These are phyloP conservation scores for Ectobius pallidus DNA, from an alignment of 2,888 invertebrate genomes.

Conservation along the genomic window DNA sequence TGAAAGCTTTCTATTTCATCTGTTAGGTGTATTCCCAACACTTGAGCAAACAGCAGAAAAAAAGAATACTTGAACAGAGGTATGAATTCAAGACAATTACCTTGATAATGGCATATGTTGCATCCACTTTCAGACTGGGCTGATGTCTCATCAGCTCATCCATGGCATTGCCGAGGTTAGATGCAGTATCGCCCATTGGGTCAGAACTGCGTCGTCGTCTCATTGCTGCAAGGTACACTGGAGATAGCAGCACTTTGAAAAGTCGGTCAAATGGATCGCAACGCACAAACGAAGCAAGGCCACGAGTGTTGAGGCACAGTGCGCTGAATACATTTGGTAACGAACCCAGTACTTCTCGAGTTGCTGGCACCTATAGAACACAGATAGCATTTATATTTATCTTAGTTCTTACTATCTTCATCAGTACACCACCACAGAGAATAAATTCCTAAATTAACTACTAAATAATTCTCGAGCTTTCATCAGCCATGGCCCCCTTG, in stretches of 20 bases:
- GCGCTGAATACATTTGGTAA: slow-evolving; percentile 88
- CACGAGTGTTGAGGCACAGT: slow-evolving; percentile 80
- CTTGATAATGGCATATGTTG: slow-evolving; percentile 80
- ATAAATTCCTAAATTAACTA: too few relatives aligned
- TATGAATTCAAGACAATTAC: slow-evolving; percentile 50
- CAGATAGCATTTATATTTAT: too few relatives aligned
- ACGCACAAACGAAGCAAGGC: slow-evolving; percentile 77
- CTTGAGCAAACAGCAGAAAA: too few relatives aligned
- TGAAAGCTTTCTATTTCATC: too few relatives aligned
- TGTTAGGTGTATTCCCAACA: too few relatives aligned
- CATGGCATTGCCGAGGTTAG: slow-evolving; percentile 85
- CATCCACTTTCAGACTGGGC: slow-evolving; percentile 77
- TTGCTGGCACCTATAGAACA: slow-evolving; percentile 70
- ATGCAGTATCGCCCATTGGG: slow-evolving; percentile 78
- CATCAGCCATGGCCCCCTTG: too few relatives aligned
- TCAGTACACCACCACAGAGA: too few relatives aligned
- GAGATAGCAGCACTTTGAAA: slow-evolving; percentile 79
- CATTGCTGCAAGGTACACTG: slow-evolving; percentile 86
- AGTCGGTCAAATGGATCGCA: slow-evolving; percentile 82
- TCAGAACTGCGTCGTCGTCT: slow-evolving; percentile 79
- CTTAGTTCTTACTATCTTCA: too few relatives aligned
- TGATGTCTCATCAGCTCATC: slow-evolving; percentile 90
- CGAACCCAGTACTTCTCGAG: slow-evolving; percentile 78
- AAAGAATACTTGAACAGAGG: too few relatives aligned
- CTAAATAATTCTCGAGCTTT: too few relatives aligned